Evolutionary conservation across 1,140 invertebrate genomes (phyloP).

Genomic region (Drosophila mauritiana): DNA sequence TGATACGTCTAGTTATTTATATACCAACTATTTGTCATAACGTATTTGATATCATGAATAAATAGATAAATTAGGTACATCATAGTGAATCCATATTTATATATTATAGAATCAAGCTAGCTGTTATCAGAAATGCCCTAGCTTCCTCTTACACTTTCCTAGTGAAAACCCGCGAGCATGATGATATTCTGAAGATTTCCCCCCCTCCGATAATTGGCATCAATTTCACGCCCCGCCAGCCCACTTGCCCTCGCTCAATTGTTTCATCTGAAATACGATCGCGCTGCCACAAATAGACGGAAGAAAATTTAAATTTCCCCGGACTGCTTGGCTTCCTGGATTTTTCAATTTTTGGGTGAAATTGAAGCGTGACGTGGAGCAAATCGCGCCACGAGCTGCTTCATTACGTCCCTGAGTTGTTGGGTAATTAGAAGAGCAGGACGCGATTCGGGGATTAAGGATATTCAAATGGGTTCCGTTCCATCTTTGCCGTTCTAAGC

Average conservation of each 20-base stretch:
- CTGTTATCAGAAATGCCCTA: too few species aligned
- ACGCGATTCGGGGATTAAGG: constrained; percentile 53
- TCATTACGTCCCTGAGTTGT: constrained; percentile 73
- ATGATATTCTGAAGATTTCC: constrained; percentile 37
- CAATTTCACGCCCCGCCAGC: constrained; percentile 67
- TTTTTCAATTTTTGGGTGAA: constrained; percentile 70
- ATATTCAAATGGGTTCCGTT: constrained; percentile 48
- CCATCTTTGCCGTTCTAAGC: neutral
- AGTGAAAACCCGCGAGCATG: neutral
- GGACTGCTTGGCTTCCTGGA: neutral
- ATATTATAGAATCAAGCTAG: too few species aligned
- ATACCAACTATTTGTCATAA: too few species aligned
- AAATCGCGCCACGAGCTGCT: constrained; percentile 69
- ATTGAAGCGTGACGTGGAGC: constrained; percentile 71
- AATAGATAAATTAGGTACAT: too few species aligned
- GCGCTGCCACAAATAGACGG: constrained; percentile 50
- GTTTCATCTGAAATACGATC: constrained; percentile 75
- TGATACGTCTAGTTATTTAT: too few species aligned
- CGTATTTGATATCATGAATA: too few species aligned
- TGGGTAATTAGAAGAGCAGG: constrained; percentile 60
- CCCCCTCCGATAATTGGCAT: constrained; percentile 49
- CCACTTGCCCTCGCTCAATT: constrained; percentile 62
- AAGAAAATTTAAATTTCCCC: constrained; percentile 41
- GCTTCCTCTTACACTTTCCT: neutral
- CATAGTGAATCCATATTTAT: too few species aligned